Percentiles rank a stretch among this genome's conserved stretches.
These are phyloP conservation scores for Bombus breviceps DNA, from an alignment of 1,140 invertebrate genomes.

Conservation along the genomic window DNA sequence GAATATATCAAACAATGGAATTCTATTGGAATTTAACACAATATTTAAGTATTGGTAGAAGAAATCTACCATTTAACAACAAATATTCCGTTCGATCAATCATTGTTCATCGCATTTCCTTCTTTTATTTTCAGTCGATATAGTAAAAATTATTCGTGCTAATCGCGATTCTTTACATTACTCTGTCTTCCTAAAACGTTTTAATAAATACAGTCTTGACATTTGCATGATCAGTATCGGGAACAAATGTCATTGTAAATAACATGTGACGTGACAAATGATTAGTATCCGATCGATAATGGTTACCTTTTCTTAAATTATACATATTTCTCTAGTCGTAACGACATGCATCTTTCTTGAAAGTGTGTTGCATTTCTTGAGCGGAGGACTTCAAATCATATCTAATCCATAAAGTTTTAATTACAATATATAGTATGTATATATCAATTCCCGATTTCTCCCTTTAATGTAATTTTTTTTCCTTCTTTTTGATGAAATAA, in stretches of 20 bases:
- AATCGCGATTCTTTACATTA: not conserved
- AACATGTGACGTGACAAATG: too few relatives aligned
- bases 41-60: not conserved
- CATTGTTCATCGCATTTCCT: not conserved
- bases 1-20: not conserved
- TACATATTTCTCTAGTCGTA: too few relatives aligned
- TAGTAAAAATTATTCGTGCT: not conserved
- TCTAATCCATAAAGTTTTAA: too few relatives aligned
- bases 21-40: not conserved
- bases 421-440: not conserved
- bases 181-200: not conserved
- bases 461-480: too few relatives aligned
- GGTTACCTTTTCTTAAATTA: too few relatives aligned
- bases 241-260: not conserved
- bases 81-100: not conserved
- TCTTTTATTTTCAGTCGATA: not conserved
- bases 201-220: not conserved
- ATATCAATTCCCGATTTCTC: not conserved
- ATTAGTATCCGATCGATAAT: conserved; percentile 1
- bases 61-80: too few relatives aligned
- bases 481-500: not conserved
- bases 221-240: not conserved
- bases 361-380: too few relatives aligned
- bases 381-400: too few relatives aligned
- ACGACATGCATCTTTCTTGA: too few relatives aligned